Conservation (phyloP, 2,797 vertebrate genomes). For the Pipistrellus nathusii region DNA sequence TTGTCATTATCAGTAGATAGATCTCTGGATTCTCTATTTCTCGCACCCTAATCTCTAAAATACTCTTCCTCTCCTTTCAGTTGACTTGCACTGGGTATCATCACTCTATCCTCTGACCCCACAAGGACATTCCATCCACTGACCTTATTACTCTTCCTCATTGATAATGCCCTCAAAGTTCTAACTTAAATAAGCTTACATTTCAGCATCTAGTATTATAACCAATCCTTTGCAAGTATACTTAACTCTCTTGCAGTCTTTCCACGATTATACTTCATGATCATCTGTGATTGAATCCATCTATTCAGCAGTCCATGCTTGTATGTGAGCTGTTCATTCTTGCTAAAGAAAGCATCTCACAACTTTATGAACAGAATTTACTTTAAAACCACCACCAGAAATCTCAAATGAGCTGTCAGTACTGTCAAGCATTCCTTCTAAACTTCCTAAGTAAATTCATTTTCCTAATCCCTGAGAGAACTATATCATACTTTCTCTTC, state of each 20-base stretch:
- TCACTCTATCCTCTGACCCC: background rate
- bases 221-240: background rate
- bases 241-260: background rate
- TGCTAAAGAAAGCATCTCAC: background rate
- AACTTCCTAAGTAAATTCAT: background rate
- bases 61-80: background rate
- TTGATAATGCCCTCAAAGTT: background rate
- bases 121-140: background rate
- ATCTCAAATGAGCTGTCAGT: background rate
- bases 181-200: background rate
- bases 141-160: background rate
- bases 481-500: background rate
- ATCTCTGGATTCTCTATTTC: background rate
- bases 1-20: background rate
- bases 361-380: constrained; percentile 15
- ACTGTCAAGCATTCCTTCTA: background rate
- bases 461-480: background rate
- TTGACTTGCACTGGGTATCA: background rate
- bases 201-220: background rate
- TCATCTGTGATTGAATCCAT: background rate
- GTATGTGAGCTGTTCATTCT: background rate
- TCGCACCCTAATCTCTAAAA: background rate
- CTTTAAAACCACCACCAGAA: background rate
- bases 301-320: background rate
- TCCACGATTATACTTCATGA: background rate